A percentile compares a stretch with the other conserved stretches of the same genome.
These are phyloP conservation scores for Rhea pennata DNA, from an alignment of 2,113 vertebrate genomes.

Conservation along the genomic window DNA sequence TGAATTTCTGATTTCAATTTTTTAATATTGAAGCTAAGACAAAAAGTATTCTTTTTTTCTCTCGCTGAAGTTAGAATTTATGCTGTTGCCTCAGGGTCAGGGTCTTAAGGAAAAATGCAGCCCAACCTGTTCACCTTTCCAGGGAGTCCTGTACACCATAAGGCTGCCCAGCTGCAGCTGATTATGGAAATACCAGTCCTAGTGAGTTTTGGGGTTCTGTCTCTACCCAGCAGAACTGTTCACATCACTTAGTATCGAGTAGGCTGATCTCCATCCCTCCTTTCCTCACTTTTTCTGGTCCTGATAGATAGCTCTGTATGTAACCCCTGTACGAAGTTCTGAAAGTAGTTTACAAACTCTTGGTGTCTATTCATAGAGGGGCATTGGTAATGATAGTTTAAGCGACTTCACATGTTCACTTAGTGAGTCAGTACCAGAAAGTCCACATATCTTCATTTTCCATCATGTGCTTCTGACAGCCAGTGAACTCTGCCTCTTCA, in stretches of 20 bases:
- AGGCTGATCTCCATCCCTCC: background rate
- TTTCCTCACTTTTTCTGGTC: background rate
- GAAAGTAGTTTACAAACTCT: background rate
- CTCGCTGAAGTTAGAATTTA: background rate
- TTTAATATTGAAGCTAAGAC: background rate
- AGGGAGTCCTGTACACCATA: background rate
- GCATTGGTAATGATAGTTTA: background rate
- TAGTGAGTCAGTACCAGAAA: background rate
- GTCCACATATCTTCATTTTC: background rate
- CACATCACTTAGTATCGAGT: accelerated
- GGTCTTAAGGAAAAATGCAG: background rate
- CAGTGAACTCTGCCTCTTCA: background rate
- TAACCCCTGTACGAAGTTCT: background rate
- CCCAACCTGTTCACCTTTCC: background rate
- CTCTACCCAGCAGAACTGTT: background rate
- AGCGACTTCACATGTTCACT: background rate
- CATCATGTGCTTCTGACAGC: background rate
- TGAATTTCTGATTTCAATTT: background rate
- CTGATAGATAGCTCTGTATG: background rate
- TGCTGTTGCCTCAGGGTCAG: background rate
- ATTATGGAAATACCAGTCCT: background rate
- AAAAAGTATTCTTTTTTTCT: accelerated
- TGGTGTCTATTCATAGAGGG: background rate
- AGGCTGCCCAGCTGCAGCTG: background rate
- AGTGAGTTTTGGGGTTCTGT: background rate